Conservation (phyloP, 1,140 invertebrate genomes). For the Aphelenchoides fujianensis region DNA sequence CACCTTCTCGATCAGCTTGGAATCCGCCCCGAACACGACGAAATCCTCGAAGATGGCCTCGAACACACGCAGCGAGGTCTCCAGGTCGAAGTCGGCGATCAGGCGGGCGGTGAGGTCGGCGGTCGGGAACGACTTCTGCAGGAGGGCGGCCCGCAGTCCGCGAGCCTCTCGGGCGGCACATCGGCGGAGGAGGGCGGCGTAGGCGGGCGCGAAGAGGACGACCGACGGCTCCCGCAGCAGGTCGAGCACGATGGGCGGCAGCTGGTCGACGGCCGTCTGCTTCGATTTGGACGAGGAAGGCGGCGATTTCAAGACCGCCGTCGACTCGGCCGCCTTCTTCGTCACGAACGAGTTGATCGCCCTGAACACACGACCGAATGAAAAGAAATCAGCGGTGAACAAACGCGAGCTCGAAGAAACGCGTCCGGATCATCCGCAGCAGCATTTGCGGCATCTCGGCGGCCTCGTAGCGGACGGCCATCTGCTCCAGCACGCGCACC, state of each 20-base stretch:
- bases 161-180: neutral
- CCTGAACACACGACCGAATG: neutral
- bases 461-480: neutral
- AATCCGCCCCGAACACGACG: neutral
- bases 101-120: neutral
- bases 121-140: neutral
- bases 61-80: neutral
- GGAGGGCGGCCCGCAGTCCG: neutral
- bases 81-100: neutral
- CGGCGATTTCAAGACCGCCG: neutral
- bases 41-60: neutral
- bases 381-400: too few species aligned
- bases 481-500: neutral
- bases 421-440: neutral
- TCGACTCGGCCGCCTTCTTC: neutral
- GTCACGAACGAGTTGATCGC: slow-evolving; percentile 1
- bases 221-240: neutral
- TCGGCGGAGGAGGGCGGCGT: neutral
- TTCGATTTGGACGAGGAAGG: neutral
- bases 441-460: neutral
- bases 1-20: neutral
- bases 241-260: neutral
- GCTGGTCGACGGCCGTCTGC: neutral
- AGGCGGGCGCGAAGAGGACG: neutral
- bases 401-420: neutral